Percentiles rank a stretch among this genome's conserved stretches.
These are phyloP conservation scores for Montipora cactus DNA, from an alignment of 64 coral and sea anemone genomes.

Conservation along the genomic window DNA sequence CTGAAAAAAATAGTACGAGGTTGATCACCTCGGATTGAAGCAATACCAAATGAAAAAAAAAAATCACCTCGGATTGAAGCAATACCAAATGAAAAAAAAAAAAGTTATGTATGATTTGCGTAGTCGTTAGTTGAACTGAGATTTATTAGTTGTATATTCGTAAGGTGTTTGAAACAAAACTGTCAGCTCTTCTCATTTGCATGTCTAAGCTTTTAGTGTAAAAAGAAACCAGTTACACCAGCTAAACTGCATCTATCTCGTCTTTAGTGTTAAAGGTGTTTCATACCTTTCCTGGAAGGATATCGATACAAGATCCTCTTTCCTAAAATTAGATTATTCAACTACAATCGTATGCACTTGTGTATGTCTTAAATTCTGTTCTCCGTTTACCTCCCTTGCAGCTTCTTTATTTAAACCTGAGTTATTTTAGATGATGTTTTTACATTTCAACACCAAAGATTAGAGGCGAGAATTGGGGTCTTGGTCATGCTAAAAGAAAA, in stretches of 20 bases:
- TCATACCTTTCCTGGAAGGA: not conserved
- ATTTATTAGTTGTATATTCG: not conserved
- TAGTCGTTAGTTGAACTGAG: not conserved
- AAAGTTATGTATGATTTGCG: not conserved
- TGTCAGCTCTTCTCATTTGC: not conserved
- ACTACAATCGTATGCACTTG: not conserved
- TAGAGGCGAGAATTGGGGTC: not conserved
- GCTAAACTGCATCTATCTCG: not conserved
- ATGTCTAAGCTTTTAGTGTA: not conserved
- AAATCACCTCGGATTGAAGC: too few relatives aligned
- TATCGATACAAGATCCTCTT: not conserved
- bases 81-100: too few relatives aligned
- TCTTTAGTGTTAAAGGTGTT: not conserved
- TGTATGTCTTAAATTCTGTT: not conserved
- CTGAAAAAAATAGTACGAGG: too few relatives aligned
- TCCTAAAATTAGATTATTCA: not conserved
- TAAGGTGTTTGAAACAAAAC: not conserved
- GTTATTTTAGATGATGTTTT: not conserved
- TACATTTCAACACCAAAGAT: not conserved
- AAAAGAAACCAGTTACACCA: constrained; percentile 1
- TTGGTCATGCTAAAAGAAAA: not conserved
- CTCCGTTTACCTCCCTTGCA: not conserved
- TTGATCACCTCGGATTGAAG: too few relatives aligned
- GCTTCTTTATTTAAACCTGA: not conserved
- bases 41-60: too few relatives aligned